Percentiles rank a stretch among this genome's conserved stretches.
Conservation (phyloP, 1,140 invertebrate species). For the Eubasilissa regina region DNA sequence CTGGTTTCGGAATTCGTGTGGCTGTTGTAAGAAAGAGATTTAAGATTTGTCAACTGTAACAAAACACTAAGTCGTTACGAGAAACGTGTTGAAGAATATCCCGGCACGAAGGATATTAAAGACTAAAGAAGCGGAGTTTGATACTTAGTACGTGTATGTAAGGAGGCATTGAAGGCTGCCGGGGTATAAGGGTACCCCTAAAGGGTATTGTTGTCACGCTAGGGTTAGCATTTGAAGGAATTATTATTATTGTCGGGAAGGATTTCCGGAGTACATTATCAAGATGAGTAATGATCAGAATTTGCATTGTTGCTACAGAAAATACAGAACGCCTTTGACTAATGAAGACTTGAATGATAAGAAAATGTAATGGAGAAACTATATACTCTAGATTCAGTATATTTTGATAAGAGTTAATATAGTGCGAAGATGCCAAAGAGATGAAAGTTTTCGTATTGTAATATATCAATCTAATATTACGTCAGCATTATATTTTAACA, state of each 20-base stretch:
- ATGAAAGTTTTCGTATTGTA: too few species aligned
- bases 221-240: slow-evolving; percentile 31
- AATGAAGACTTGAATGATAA: background rate
- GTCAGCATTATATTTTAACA: too few species aligned
- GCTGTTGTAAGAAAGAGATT: background rate
- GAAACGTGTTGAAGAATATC: background rate
- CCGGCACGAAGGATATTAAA: background rate
- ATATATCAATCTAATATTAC: too few species aligned
- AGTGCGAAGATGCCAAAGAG: too few species aligned
- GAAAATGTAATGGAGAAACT: background rate
- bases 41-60: background rate
- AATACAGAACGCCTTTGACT: background rate
- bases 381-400: too few species aligned
- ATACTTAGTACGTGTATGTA: background rate
- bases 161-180: background rate
- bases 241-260: slow-evolving; percentile 30
- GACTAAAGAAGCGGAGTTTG: background rate
- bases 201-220: slow-evolving; percentile 12
- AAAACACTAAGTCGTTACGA: background rate
- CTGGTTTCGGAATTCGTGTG: too few species aligned
- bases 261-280: slow-evolving; percentile 23
- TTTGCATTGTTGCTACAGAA: background rate
- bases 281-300: slow-evolving; percentile 1
- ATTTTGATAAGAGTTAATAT: too few species aligned
- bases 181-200: background rate